Conservation (phyloP, 1,140 invertebrate genomes). For the Aphis craccivora region DNA sequence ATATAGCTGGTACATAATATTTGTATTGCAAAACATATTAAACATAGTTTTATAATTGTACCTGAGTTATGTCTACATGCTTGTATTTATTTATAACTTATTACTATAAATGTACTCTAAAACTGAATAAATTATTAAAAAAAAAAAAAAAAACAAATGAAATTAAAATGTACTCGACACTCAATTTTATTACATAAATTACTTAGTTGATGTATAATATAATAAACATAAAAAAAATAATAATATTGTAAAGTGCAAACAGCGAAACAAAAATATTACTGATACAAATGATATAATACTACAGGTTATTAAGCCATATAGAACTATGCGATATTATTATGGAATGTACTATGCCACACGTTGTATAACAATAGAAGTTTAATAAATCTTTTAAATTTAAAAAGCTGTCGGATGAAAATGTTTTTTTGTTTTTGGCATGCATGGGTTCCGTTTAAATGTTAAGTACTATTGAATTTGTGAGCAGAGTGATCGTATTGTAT, state of each 20-base stretch:
- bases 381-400: background rate
- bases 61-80: background rate
- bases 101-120: too few relatives aligned
- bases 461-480: background rate
- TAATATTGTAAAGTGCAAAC: background rate
- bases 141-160: background rate
- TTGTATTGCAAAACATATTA: background rate
- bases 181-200: background rate
- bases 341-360: background rate
- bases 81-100: too few relatives aligned
- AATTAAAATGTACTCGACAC: background rate
- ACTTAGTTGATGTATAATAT: background rate
- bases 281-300: background rate
- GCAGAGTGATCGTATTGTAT: background rate
- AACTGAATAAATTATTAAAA: background rate
- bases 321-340: background rate
- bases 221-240: background rate
- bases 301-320: background rate
- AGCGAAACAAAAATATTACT: background rate
- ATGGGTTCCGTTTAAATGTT: background rate
- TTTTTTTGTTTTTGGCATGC: background rate
- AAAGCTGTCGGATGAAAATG: background rate
- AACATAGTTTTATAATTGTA: background rate
- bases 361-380: slow-evolving; percentile 16
- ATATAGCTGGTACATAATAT: background rate